phyloP scores from a whole-genome alignment of 2,113 vertebrate species.

The Chlamydotis undulata region DNA sequence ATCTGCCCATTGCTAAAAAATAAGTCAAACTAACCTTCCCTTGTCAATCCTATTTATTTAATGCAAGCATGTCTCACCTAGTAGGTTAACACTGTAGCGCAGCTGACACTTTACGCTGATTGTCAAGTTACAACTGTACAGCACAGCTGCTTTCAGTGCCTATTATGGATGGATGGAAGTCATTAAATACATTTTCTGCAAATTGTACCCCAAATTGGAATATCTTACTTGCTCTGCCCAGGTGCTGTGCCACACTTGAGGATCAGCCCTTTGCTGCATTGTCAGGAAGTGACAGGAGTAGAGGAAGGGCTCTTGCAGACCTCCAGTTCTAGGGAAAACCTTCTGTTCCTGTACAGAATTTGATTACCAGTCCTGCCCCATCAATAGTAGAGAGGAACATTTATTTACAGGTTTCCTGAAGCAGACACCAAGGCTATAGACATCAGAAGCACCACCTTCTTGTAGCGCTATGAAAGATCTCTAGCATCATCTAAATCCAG shows the following conservation, averaged over 20 bases:
- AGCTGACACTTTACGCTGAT: neutral
- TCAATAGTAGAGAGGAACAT: neutral
- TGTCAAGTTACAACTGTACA: neutral
- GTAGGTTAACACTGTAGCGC: neutral
- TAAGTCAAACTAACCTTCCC: neutral
- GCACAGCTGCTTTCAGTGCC: neutral
- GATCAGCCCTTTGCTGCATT: neutral
- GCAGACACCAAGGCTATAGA: neutral
- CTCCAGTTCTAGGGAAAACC: neutral
- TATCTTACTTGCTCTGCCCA: neutral
- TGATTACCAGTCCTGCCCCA: neutral
- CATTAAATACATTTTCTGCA: neutral
- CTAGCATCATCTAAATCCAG: neutral
- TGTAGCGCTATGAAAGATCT: neutral
- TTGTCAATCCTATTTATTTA: neutral
- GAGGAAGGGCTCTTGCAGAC: neutral
- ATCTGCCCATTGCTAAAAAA: neutral
- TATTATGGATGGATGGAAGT: neutral
- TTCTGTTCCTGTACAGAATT: neutral
- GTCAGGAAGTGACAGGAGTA: neutral
- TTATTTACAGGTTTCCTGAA: neutral
- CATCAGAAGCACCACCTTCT: neutral
- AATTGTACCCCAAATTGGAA: conserved; percentile 1
- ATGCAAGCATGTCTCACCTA: neutral
- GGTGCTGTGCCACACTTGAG: neutral